Evolutionary conservation across 2,888 invertebrate species (phyloP), one percentile per base, ranked within the genome.

Genomic region (Craniophora ligustri): DNA sequence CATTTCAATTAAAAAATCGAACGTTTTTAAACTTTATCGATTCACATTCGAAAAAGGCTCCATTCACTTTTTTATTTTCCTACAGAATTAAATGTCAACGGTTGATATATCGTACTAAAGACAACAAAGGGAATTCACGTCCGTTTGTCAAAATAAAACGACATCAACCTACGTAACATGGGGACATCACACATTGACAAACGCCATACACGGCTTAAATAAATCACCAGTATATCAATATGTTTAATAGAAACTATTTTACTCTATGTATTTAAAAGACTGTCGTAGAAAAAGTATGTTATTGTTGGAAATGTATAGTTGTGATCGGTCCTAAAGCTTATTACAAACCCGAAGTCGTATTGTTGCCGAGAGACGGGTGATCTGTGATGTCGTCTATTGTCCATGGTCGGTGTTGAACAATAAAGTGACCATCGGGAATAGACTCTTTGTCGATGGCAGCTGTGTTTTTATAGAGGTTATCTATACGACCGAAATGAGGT

Each of bases 111-210:
- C 71, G 86, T 79, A 80, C 80, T 79, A 82, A 82, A 85, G 76
- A 83, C 82, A 87, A 91, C 89, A 91, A 90, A 89, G 85, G 79
- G 81, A 82, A 79, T 85, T 76, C 81, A 84, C 81, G 83, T 85
- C 78, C 83, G 87, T 86, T 85, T 88, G 91, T 89, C 90, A 89
- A 89, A 91, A 92, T 91, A 92, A 86, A 91, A 89, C 85, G 84
- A 79, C 75, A 75, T 82, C 86, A 72, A 84, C 88, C 89, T 86
- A 91, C 88, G 85, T 84, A 84, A 87, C 85, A 82, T 79, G 82
- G 72, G 86, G 80, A 81, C 79, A 82, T 82, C 73, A 79, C 79
- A 74, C 69, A 72, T 72, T 76, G 76, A 81, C 78, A 83, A 81
- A 81, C 57, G 67, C 56, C 62, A 60, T 66, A 70, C 53, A 58